phyloP scores from a whole-genome alignment of 2,113 vertebrate genomes.

The Perognathus longimembris region DNA sequence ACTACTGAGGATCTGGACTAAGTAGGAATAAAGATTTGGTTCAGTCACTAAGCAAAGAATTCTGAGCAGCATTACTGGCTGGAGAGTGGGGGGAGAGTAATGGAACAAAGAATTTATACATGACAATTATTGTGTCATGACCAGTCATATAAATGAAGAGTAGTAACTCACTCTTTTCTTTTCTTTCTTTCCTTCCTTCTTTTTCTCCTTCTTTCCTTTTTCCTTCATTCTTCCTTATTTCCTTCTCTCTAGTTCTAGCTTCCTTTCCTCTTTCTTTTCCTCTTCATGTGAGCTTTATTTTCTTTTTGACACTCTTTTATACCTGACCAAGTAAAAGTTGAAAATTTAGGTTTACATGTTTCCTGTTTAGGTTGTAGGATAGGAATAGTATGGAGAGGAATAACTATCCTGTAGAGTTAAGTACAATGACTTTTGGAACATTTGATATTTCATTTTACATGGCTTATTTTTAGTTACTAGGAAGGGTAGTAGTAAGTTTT shows the following conservation, averaged over 20 bases:
- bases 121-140: not conserved
- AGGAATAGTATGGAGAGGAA: not conserved
- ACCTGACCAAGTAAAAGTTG: not conserved
- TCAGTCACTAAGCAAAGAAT: not conserved
- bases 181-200: not conserved
- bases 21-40: not conserved
- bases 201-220: not conserved
- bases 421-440: not conserved
- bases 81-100: not conserved
- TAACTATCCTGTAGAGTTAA: not conserved
- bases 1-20: not conserved
- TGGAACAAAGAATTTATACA: not conserved
- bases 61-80: not conserved
- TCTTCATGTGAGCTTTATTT: not conserved
- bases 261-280: no score
- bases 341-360: not conserved
- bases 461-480: not conserved
- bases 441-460: not conserved
- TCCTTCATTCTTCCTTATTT: not conserved
- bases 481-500: not conserved
- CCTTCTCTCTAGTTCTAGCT: not conserved
- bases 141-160: not conserved
- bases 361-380: not conserved
- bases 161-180: not conserved
- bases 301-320: conserved; percentile 4